phyloP scores from a whole-genome alignment of 2,113 vertebrate species.

The Alces alces region DNA sequence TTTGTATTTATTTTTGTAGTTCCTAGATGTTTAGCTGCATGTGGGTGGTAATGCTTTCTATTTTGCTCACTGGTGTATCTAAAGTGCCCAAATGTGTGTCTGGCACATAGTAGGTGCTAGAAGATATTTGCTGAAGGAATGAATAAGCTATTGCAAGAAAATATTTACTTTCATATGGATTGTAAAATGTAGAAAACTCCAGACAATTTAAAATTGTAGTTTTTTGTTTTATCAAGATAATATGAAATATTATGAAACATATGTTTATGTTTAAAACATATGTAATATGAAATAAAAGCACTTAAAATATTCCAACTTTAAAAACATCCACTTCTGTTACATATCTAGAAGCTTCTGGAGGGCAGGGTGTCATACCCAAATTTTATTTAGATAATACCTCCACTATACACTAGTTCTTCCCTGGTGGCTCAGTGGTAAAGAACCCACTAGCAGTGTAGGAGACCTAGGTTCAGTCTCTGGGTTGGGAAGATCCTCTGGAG shows the following conservation, averaged over 20 bases:
- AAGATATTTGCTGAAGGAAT: neutral
- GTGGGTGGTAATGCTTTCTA: neutral
- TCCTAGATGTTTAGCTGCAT: neutral
- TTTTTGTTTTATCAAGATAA: neutral
- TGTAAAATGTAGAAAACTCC: neutral
- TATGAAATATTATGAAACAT: neutral
- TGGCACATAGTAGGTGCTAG: neutral
- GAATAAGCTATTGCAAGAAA: neutral
- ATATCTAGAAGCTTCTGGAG: neutral
- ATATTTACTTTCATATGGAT: neutral
- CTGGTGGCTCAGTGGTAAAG: neutral
- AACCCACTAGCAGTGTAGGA: neutral
- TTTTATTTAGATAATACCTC: neutral
- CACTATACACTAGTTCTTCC: neutral
- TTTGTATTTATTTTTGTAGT: neutral
- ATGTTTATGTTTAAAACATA: no score
- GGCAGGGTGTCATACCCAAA: neutral
- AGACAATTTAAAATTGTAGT: neutral
- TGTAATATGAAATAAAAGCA: neutral
- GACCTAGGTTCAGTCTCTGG: neutral
- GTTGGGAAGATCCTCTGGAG: neutral
- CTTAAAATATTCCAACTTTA: neutral
- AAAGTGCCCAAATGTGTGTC: neutral
- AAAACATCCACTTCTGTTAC: neutral
- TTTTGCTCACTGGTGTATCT: neutral